A percentile compares a stretch with the other conserved stretches of the same genome.
These are phyloP conservation scores for Lycia hirtaria DNA, from an alignment of 2,888 invertebrate species.

Conservation along the genomic window DNA sequence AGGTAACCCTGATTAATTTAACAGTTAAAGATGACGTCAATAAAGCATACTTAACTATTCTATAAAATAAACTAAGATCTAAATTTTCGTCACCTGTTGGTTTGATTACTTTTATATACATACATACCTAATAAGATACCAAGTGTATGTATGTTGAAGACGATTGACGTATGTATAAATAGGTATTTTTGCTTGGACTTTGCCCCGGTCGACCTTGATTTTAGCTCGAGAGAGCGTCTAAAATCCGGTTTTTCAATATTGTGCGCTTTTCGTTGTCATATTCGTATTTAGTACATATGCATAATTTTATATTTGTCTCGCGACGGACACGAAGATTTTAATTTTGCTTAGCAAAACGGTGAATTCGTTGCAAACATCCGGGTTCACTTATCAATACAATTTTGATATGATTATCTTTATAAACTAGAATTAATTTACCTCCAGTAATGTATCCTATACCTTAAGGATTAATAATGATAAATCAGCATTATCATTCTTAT, in stretches of 20 bases:
- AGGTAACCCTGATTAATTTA: too few relatives aligned
- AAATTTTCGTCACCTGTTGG: not conserved
- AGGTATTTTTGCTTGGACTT: slow-evolving; percentile 67
- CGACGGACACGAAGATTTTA: not conserved
- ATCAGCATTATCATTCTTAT: too few relatives aligned
- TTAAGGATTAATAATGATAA: too few relatives aligned
- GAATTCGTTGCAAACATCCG: not conserved
- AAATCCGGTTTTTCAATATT: slow-evolving; percentile 33
- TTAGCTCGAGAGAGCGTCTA: slow-evolving; percentile 41
- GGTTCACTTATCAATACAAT: slow-evolving; percentile 4
- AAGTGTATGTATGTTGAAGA: not conserved
- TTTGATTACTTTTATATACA: slow-evolving; percentile 13
- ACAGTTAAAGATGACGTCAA: too few relatives aligned
- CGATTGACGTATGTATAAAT: slow-evolving; percentile 48
- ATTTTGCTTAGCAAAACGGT: not conserved
- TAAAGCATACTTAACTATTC: not conserved
- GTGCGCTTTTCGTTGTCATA: slow-evolving; percentile 4
- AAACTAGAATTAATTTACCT: not conserved
- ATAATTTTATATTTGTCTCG: not conserved
- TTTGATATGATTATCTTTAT: not conserved
- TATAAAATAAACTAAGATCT: not conserved
- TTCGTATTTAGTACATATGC: not conserved
- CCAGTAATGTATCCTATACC: not conserved
- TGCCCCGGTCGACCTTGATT: slow-evolving; percentile 69
- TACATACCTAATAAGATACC: too few relatives aligned